Evolutionary conservation across 2,113 vertebrate species (phyloP).

Genomic region (Barnardius zonarius): DNA sequence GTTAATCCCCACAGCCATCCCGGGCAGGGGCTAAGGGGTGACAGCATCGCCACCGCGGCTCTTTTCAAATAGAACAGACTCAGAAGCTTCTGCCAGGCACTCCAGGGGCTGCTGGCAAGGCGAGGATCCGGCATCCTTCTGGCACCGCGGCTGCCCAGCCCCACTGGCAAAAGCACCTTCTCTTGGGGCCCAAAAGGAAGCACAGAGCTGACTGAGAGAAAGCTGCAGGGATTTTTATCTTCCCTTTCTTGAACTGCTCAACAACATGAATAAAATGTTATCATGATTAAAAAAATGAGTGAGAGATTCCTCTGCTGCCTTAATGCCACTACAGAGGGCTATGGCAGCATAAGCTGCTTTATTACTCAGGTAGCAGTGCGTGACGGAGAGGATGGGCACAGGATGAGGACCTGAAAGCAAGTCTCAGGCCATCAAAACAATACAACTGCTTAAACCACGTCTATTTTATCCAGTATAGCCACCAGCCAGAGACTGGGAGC

Average conservation of each 20-base stretch:
- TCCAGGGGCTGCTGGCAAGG: not conserved
- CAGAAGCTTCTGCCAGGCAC: constrained; percentile 4
- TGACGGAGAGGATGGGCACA: not conserved
- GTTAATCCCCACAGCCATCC: not conserved
- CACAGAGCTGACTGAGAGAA: not conserved
- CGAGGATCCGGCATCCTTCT: constrained; percentile 21
- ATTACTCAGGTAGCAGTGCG: fast-evolving
- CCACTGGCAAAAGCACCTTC: not conserved
- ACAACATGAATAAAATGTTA: not conserved
- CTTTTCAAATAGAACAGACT: not conserved
- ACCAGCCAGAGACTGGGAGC: not conserved
- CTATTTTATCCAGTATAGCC: not conserved
- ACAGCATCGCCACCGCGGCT: not conserved
- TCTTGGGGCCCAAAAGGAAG: not conserved
- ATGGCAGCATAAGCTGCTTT: not conserved
- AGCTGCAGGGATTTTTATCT: not conserved
- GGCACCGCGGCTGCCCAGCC: not conserved
- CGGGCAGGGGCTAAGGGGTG: not conserved
- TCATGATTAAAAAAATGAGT: fast-evolving
- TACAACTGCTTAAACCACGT: not conserved
- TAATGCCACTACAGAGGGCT: fast-evolving
- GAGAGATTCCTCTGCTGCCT: not conserved
- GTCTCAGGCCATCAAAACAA: not conserved
- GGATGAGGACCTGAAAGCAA: not conserved
- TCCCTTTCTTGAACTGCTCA: not conserved